phyloP scores from a whole-genome alignment of 2,113 vertebrate species.

The Perccottus glenii region DNA sequence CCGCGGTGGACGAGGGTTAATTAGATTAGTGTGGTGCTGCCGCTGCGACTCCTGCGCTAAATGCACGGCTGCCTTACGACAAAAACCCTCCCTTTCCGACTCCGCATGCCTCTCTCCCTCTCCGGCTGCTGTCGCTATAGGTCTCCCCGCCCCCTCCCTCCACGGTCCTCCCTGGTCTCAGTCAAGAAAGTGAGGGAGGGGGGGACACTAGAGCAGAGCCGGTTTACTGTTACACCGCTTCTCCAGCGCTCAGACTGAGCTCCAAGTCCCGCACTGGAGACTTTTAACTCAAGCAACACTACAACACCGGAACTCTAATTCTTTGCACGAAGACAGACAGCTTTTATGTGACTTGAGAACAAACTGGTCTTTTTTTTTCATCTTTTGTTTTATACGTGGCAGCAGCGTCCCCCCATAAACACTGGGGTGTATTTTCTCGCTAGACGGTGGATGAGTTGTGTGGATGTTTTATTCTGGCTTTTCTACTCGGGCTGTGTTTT shows the following conservation, averaged over 20 bases:
- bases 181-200: conserved; percentile 32
- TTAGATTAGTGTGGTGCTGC: conserved; percentile 53
- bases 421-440: conserved; percentile 8
- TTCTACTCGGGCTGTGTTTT: conserved; percentile 44
- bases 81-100: conserved; percentile 34
- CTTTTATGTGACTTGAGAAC: conserved; percentile 30
- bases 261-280: conserved; percentile 40
- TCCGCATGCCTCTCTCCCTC: conserved; percentile 39
- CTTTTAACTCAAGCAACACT: conserved; percentile 41
- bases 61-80: conserved; percentile 27
- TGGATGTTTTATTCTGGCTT: conserved; percentile 67
- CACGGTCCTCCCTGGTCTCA: conserved; percentile 11
- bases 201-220: conserved; percentile 47
- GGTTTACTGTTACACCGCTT: conserved; percentile 52
- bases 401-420: neutral
- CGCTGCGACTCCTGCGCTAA: conserved; percentile 48
- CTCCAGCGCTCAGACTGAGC: conserved; percentile 33
- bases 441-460: conserved; percentile 55
- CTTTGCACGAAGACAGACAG: neutral
- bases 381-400: neutral
- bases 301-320: conserved; percentile 19
- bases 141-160: conserved; percentile 10
- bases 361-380: conserved; percentile 6
- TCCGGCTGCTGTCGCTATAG: conserved; percentile 13
- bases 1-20: conserved; percentile 41